A percentile compares a stretch with the other conserved stretches of the same genome.
Evolutionary conservation across 2,113 vertebrate genomes (phyloP).

Genomic region (crab-eating macaque (Macaca fascicularis)): T2T-MFA8v1.1 NC_088380.1:25355501-25356000

Average conservation of each 20-base stretch:
- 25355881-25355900: background rate
- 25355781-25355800: background rate
- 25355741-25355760: background rate
- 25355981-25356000: background rate
- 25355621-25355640: background rate
- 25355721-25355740: conserved; percentile 10
- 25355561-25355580: background rate
- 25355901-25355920: background rate
- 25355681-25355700: background rate
- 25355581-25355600: background rate
- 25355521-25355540: no score
- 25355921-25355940: background rate
- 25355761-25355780: background rate
- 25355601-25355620: background rate
- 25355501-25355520: no score
- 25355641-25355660: background rate
- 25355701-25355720: background rate
- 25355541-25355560: background rate
- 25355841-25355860: background rate
- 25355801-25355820: background rate
- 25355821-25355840: background rate
- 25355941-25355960: background rate
- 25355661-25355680: background rate
- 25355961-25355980: background rate
- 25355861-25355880: background rate